phyloP scores from a whole-genome alignment of 1,140 invertebrate genomes.

The Pararge aegeria region DNA sequence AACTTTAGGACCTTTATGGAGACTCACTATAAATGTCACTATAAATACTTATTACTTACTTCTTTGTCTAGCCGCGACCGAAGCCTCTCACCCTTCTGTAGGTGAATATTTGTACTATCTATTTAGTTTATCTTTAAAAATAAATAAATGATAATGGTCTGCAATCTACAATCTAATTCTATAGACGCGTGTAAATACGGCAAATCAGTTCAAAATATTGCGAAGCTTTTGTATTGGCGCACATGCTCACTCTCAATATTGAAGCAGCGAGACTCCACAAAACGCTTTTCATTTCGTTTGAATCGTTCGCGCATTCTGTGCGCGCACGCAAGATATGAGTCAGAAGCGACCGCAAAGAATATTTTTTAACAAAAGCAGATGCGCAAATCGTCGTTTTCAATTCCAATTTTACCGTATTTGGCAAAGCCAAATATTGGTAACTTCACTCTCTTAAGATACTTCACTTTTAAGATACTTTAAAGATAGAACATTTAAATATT shows the following conservation, averaged over 20 bases:
- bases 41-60: no score
- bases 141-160: not conserved
- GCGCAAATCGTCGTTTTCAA: no score
- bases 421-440: no score
- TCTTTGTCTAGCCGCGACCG: no score
- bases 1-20: no score
- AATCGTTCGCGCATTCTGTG: constrained; percentile 65
- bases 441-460: no score
- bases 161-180: not conserved
- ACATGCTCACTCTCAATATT: constrained; percentile 65
- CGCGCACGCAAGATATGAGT: constrained; percentile 65
- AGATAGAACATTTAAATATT: no score
- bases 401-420: no score
- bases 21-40: no score
- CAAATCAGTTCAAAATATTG: constrained; percentile 58
- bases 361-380: constrained; percentile 21
- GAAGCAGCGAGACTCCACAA: constrained; percentile 52
- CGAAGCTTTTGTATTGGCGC: constrained; percentile 55
- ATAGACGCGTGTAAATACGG: constrained; percentile 33
- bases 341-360: constrained; percentile 43
- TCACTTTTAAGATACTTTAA: no score
- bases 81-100: no score
- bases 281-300: constrained; percentile 75
- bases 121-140: not conserved
- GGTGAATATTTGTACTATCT: no score